A percentile compares a stretch with the other conserved stretches of the same genome.
Conservation (phyloP, 2,797 vertebrate species). For the Philypnodon macrostomus region DNA sequence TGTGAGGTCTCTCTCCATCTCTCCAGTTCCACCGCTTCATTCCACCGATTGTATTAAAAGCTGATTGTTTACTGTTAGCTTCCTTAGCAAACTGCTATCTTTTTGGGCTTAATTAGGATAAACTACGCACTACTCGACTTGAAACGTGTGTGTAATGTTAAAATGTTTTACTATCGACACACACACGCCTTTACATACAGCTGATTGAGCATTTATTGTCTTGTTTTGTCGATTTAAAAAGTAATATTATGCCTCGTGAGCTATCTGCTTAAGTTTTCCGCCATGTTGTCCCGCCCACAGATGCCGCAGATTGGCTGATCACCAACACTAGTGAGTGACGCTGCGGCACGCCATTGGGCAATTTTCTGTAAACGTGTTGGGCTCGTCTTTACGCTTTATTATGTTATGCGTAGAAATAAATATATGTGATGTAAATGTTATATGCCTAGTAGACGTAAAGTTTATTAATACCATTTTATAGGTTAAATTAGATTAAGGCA, state of each 20-base stretch:
- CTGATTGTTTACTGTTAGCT: constrained; percentile 43
- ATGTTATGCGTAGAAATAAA: not conserved
- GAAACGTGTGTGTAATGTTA: not conserved
- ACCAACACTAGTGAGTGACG: constrained; percentile 23
- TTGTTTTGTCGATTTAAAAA: not conserved
- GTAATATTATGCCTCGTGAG: not conserved
- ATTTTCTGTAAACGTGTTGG: constrained; percentile 33
- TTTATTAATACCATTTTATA: not conserved
- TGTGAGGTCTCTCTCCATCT: constrained; percentile 49
- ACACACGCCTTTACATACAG: not conserved
- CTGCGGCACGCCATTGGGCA: constrained; percentile 32
- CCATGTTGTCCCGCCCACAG: constrained; percentile 40
- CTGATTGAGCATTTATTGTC: not conserved
- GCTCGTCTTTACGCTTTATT: not conserved
- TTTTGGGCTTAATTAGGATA: constrained; percentile 26
- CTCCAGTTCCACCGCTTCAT: constrained; percentile 73
- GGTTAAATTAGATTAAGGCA: not conserved
- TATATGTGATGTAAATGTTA: too few relatives aligned
- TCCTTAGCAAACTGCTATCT: constrained; percentile 20
- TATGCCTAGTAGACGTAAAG: too few relatives aligned
- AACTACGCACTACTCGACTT: constrained; percentile 1
- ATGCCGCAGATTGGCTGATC: constrained; percentile 37
- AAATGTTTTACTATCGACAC: accelerated
- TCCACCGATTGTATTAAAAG: not conserved
- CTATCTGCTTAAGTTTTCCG: constrained; percentile 21